Evolutionary conservation across 2,888 invertebrate species (phyloP).

Genomic region (Xestia sexstrigata): DNA sequence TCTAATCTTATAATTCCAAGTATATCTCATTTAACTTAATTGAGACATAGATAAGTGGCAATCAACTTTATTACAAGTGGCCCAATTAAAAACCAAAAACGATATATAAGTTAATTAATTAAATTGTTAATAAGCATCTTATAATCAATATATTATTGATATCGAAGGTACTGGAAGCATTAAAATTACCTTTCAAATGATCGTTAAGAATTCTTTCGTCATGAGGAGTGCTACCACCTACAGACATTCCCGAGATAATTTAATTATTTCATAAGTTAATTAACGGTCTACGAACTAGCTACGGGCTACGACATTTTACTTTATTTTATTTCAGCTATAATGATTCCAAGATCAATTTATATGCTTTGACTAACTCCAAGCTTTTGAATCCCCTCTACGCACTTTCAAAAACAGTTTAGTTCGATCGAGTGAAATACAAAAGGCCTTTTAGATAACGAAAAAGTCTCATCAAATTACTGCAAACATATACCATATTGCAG

Average conservation of each 20-base stretch:
- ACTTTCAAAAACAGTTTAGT: background rate
- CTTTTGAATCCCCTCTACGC: background rate
- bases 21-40: conserved; percentile 72
- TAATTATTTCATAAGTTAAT: conserved; percentile 52
- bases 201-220: conserved; percentile 50
- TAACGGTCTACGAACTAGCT: conserved; percentile 20
- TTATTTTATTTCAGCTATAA: conserved; percentile 8
- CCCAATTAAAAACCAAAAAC: conserved; percentile 71
- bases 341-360: conserved; percentile 1
- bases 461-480: background rate
- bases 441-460: background rate
- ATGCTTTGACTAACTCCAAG: conserved; percentile 14
- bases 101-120: conserved; percentile 68
- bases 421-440: background rate
- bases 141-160: conserved; percentile 60
- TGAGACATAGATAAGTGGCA: conserved; percentile 73
- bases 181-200: conserved; percentile 48
- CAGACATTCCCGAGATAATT: conserved; percentile 45
- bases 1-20: conserved; percentile 66
- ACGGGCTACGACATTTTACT: conserved; percentile 8
- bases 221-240: conserved; percentile 43
- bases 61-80: conserved; percentile 72
- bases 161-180: conserved; percentile 45
- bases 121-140: conserved; percentile 71
- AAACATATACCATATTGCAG: background rate